Percentiles rank a stretch among this genome's conserved stretches.
phyloP scores from a whole-genome alignment of 2,888 invertebrate genomes.

The Amiota communis region DNA sequence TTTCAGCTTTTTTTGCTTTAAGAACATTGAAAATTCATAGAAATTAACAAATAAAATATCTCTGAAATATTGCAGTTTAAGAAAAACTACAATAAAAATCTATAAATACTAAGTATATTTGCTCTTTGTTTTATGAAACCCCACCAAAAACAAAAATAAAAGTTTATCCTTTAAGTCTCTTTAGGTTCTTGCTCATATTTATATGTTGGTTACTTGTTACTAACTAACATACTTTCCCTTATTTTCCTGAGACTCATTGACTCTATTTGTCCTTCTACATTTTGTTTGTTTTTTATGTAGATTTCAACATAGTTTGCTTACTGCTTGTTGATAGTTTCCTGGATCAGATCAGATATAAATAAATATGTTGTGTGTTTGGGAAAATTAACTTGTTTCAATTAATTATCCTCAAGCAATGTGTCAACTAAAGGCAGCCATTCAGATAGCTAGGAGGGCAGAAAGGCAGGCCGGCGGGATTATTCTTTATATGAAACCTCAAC shows the following conservation, averaged over 20 bases:
- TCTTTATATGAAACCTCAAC: neutral
- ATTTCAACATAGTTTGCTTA: constrained; percentile 35
- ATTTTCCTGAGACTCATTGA: no score
- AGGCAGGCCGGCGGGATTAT: no score
- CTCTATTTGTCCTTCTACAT: no score
- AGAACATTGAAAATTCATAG: neutral
- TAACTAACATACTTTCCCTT: no score
- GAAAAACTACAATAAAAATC: no score
- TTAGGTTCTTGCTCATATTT: constrained; percentile 3
- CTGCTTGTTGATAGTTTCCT: constrained; percentile 48
- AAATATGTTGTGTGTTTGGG: constrained; percentile 51
- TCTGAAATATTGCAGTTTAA: no score
- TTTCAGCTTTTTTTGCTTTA: neutral
- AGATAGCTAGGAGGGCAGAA: no score
- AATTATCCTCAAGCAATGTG: constrained; percentile 72
- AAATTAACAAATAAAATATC: neutral
- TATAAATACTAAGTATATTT: no score
- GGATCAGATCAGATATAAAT: constrained; percentile 15
- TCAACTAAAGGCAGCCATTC: constrained; percentile 56
- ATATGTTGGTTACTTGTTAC: neutral
- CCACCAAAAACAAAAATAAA: neutral
- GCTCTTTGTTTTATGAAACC: no score
- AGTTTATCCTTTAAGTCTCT: neutral
- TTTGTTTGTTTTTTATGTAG: neutral
- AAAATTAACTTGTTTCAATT: constrained; percentile 72